Conservation (phyloP, 2,797 vertebrate species). For the Girardinus metallicus region DNA sequence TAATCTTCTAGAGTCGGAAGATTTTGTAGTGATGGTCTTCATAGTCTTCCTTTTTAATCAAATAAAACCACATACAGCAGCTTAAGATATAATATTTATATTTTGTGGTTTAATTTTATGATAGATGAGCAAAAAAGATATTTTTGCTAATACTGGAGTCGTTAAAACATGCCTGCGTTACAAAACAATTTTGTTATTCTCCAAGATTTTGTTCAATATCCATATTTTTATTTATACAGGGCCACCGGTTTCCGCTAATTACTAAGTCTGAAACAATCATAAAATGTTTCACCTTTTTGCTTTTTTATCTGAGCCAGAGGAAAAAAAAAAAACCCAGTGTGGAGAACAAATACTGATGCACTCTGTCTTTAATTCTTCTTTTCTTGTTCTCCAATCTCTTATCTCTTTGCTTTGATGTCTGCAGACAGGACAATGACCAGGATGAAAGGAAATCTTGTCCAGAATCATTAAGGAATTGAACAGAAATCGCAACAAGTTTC, state of each 20-base stretch:
- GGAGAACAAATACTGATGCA: conserved; percentile 14
- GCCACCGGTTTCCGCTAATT: not conserved
- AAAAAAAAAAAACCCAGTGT: not conserved
- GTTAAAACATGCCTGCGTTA: not conserved
- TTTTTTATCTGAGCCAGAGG: not conserved
- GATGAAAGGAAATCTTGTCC: conserved; percentile 60
- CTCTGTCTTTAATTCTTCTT: conserved; percentile 2
- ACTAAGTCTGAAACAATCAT: not conserved
- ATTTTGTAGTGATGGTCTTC: not conserved
- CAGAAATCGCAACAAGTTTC: conserved; percentile 66
- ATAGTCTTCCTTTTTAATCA: not conserved
- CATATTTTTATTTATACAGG: not conserved
- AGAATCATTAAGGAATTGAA: conserved; percentile 67
- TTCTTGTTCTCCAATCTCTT: conserved; percentile 16
- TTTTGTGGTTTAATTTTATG: not conserved
- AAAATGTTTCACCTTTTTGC: not conserved
- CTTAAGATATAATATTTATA: not conserved
- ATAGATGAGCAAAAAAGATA: not conserved
- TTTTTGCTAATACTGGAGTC: not conserved
- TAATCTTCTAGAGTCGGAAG: not conserved
- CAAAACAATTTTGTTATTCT: not conserved
- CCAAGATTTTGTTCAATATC: not conserved
- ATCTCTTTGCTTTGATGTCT: conserved; percentile 49
- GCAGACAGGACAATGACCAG: conserved; percentile 50
- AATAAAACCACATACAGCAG: not conserved